phyloP scores from a whole-genome alignment of 2,113 vertebrate genomes.

The Malurus melanocephalus region DNA sequence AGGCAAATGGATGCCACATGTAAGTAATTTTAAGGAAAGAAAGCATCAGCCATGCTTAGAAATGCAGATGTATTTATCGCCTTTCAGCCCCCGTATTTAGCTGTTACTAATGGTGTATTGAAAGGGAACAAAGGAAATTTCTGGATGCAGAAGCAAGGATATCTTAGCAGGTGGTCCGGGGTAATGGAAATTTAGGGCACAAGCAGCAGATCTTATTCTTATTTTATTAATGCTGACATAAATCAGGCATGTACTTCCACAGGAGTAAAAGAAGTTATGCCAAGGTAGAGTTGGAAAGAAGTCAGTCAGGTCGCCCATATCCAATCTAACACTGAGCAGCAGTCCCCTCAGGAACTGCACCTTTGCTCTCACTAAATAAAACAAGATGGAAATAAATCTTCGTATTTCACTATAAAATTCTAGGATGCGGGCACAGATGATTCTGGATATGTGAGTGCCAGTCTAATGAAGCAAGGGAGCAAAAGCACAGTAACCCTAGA shows the following conservation, averaged over 20 bases:
- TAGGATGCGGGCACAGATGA: fast-evolving
- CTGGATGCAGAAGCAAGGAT: background rate
- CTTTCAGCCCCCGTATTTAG: conserved; percentile 37
- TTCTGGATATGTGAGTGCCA: background rate
- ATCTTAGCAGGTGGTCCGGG: background rate
- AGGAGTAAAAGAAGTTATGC: background rate
- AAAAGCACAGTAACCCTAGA: background rate
- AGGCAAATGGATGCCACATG: conserved; percentile 17
- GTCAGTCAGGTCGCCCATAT: background rate
- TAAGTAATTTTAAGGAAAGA: conserved; percentile 58
- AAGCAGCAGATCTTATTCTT: background rate
- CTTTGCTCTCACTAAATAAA: background rate
- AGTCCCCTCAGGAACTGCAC: background rate
- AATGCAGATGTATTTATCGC: conserved; percentile 53
- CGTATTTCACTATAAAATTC: background rate
- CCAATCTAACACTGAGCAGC: background rate
- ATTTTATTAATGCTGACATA: conserved; percentile 2
- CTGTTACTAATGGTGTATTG: conserved; percentile 22
- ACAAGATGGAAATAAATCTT: background rate
- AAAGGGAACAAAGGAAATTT: conserved; percentile 32
- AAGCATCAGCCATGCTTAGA: conserved; percentile 29
- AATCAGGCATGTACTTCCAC: background rate
- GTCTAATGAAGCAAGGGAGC: background rate
- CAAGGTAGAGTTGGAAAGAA: background rate
- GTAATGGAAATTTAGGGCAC: conserved; percentile 29